Conservation (phyloP, 2,113 vertebrate genomes). For the Zosterops pallidus region DNA sequence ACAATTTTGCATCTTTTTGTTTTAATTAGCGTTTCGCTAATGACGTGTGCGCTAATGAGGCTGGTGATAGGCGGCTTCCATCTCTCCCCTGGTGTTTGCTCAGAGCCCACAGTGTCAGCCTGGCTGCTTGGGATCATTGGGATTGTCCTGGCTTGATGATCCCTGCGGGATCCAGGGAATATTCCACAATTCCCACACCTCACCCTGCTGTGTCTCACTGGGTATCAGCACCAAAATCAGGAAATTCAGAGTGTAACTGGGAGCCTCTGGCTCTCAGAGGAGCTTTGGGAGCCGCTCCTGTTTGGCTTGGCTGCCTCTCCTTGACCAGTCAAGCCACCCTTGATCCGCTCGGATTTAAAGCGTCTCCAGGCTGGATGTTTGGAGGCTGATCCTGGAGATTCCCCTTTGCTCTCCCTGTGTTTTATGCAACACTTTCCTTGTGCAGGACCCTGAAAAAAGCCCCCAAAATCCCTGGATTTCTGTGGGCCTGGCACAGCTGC, state of each 20-base stretch:
- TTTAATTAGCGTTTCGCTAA: neutral
- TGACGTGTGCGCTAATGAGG: neutral
- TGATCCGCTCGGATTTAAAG: neutral
- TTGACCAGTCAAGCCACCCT: neutral
- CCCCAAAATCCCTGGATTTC: neutral
- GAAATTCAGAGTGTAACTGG: rapidly evolving
- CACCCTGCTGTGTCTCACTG: neutral
- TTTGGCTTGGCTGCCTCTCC: neutral
- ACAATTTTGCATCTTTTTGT: neutral
- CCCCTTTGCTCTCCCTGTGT: neutral
- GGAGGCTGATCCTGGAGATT: neutral
- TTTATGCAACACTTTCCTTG: neutral
- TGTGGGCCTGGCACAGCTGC: rapidly evolving
- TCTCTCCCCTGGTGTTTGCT: rapidly evolving
- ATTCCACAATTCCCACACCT: neutral
- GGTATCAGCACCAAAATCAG: neutral
- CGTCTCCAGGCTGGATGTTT: neutral
- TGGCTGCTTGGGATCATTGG: neutral
- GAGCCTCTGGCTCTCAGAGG: neutral
- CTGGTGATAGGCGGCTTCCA: neutral
- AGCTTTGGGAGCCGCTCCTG: neutral
- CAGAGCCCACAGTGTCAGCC: neutral
- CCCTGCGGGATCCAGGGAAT: neutral
- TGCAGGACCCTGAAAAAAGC: rapidly evolving
- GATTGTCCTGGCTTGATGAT: rapidly evolving